Percentiles rank a stretch among this genome's conserved stretches.
These are phyloP conservation scores for Drosophila pseudotalamancana DNA, from an alignment of 2,888 invertebrate species.

Conservation along the genomic window DNA sequence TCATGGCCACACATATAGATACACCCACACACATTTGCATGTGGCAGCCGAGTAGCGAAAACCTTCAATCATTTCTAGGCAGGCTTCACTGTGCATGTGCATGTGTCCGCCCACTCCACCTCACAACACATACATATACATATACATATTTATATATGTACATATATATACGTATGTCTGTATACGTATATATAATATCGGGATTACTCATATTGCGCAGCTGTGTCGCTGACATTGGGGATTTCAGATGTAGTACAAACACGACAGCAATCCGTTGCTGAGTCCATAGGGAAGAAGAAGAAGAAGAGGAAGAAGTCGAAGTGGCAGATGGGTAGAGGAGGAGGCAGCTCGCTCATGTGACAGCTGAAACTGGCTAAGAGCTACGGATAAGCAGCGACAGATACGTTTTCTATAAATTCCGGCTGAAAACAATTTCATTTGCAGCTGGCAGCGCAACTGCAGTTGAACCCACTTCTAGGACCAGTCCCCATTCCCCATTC, in stretches of 20 bases:
- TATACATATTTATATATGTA: too few species aligned
- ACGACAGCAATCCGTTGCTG: slow-evolving; percentile 40
- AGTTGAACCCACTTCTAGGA: neutral
- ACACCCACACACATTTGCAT: neutral
- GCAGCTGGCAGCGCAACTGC: slow-evolving; percentile 37
- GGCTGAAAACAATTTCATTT: slow-evolving; percentile 71
- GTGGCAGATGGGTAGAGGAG: too few species aligned
- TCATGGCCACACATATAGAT: neutral
- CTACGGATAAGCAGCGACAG: slow-evolving; percentile 42
- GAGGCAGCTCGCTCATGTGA: slow-evolving; percentile 44
- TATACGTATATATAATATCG: slow-evolving; percentile 41
- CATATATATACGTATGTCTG: too few species aligned
- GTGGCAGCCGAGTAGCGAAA: slow-evolving; percentile 44
- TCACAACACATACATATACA: too few species aligned
- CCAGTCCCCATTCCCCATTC: neutral
- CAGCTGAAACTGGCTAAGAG: slow-evolving; percentile 38
- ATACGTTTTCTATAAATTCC: slow-evolving; percentile 76
- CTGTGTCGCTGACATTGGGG: slow-evolving; percentile 56
- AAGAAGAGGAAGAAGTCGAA: neutral
- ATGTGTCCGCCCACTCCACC: too few species aligned
- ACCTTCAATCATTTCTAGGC: slow-evolving; percentile 76
- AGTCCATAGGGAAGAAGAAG: slow-evolving; percentile 25
- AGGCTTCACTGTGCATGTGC: slow-evolving; percentile 28
- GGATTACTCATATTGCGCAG: slow-evolving; percentile 56
- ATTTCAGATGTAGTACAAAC: slow-evolving; percentile 39